Evolutionary conservation across 2,113 vertebrate genomes (phyloP), one percentile per base, ranked within the genome.

Genomic region (Caretta caretta): DNA sequence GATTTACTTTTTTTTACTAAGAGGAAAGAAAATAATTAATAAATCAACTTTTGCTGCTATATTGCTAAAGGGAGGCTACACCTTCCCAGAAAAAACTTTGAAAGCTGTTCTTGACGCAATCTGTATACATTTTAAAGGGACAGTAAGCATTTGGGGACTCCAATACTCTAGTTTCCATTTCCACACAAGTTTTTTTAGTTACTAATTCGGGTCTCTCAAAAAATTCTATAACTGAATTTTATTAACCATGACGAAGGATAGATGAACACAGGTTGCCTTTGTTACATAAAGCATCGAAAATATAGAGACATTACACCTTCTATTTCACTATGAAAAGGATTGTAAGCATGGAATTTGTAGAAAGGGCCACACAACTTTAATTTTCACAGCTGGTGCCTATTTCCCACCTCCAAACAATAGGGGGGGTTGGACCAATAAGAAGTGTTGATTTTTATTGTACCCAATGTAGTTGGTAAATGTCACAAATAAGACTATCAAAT

Each of bases 401-500:
- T 80, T 87, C 87, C 93, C 83, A 94, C 83, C 94, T 97, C 75
- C 91, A 96, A 94, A 96, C 86, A 96, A 96, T 95, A 92, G 85
- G 86, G 83, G 83, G n/a, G 3, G 59, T 96, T 84, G 94, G 92
- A 65, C 14, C 50, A 86, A 90, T 1, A 16, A 84, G 10, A 97
- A 95, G 20, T 54, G 62, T 83, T 89, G 35, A 72, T 86, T 96
- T 88, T 92, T 89, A 94, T 38, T 89, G 57, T 25, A 92, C 22
- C 97, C 96, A 97, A 93, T 96, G 97, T 92, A 91, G 95, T 85
- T 8, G 48, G 6, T 87, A 97, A 96, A 96, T 96, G 65, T 94
- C 92, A 38, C 54, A 87, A 51, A 90, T 56, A 96, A 76, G 54
- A 96, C 69, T 87, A 94, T 85, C 90, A 94, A 56, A 80, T 96